Conservation (phyloP, 2,888 invertebrate genomes). For the Oligia strigilis region DNA sequence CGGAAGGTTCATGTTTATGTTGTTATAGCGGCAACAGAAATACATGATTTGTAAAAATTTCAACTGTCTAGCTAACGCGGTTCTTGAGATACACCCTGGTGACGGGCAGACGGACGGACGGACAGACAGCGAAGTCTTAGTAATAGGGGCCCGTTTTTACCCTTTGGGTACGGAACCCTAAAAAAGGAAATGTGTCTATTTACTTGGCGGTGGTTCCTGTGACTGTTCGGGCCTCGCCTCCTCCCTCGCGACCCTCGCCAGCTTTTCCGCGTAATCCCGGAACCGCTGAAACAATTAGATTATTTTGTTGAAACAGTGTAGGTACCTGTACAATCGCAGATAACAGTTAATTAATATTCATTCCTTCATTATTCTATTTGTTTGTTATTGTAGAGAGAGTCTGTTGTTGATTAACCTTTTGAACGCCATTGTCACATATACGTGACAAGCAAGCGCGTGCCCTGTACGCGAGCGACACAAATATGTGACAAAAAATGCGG, state of each 20-base stretch:
- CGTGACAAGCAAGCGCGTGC: too few relatives aligned
- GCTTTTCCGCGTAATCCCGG: constrained; percentile 75
- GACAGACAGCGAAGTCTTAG: too few relatives aligned
- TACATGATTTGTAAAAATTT: too few relatives aligned
- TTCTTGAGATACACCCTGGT: too few relatives aligned
- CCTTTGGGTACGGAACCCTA: too few relatives aligned
- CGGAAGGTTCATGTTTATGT: neutral
- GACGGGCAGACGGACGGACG: too few relatives aligned
- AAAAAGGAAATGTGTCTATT: constrained; percentile 2
- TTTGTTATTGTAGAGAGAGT: neutral
- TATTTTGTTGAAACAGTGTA: constrained; percentile 1
- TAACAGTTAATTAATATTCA: neutral
- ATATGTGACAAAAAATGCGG: too few relatives aligned
- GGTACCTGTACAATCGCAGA: neutral
- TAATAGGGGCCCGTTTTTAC: too few relatives aligned
- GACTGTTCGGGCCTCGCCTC: constrained; percentile 75
- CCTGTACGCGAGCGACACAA: too few relatives aligned
- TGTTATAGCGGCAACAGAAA: too few relatives aligned
- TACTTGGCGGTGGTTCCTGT: constrained; percentile 52
- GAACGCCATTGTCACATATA: too few relatives aligned
- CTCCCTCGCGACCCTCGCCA: constrained; percentile 81
- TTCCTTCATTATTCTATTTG: neutral
- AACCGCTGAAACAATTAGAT: constrained; percentile 76
- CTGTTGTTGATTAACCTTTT: neutral
- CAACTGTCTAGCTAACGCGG: too few relatives aligned